These are phyloP conservation scores for Clarias gariepinus DNA, from an alignment of 2,113 vertebrate genomes.

Conservation along the genomic window DNA sequence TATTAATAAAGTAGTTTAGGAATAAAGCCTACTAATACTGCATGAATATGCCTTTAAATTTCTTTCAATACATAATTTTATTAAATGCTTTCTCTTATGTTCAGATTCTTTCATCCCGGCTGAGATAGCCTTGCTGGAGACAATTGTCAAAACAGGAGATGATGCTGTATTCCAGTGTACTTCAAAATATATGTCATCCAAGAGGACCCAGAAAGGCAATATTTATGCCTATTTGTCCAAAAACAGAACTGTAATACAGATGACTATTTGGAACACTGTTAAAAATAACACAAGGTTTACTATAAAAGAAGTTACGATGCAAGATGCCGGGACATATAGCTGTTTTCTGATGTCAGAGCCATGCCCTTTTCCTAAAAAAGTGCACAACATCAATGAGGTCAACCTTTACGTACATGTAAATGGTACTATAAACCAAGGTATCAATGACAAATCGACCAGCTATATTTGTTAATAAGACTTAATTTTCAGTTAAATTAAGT, in stretches of 20 bases:
- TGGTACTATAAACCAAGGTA: not conserved
- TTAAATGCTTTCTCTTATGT: not conserved
- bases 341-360: slow-evolving; percentile 36
- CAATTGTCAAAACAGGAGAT: not conserved
- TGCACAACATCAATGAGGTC: slow-evolving; percentile 42
- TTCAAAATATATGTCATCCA: not conserved
- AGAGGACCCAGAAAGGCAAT: not conserved
- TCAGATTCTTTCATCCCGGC: slow-evolving; percentile 29
- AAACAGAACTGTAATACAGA: slow-evolving; percentile 29
- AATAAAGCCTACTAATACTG: not conserved
- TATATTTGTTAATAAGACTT: not conserved
- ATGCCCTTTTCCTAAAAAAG: slow-evolving; percentile 6
- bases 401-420: slow-evolving; percentile 41
- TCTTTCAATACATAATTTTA: not conserved
- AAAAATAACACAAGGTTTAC: slow-evolving; percentile 35
- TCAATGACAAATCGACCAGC: not conserved
- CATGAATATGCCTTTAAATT: not conserved
- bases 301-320: slow-evolving; percentile 22
- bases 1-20: not conserved
- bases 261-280: slow-evolving; percentile 36
- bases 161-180: slow-evolving; percentile 33
- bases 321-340: slow-evolving; percentile 41
- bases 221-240: slow-evolving; percentile 38
- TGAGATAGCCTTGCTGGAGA: not conserved
- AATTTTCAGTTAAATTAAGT: not conserved